phyloP scores from a whole-genome alignment of 2,888 invertebrate species.

The Venusia cambrica region DNA sequence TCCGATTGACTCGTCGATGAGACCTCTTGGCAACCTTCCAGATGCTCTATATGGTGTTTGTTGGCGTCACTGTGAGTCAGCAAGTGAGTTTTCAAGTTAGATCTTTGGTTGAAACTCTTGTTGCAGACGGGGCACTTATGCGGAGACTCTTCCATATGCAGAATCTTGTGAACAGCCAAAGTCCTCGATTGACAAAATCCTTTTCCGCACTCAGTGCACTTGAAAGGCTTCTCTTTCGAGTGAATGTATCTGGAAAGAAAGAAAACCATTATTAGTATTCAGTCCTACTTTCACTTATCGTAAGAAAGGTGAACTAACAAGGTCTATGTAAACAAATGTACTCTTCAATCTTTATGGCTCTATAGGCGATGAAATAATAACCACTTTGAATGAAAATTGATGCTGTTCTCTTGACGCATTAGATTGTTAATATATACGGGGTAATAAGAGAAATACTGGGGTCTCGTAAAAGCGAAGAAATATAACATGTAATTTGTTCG shows the following conservation, averaged over 20 bases:
- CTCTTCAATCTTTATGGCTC: slow-evolving; percentile 45
- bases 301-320: slow-evolving; percentile 35
- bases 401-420: slow-evolving; percentile 57
- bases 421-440: slow-evolving; percentile 60
- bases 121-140: slow-evolving; percentile 95
- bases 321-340: slow-evolving; percentile 48
- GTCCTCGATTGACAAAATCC: slow-evolving; percentile 99
- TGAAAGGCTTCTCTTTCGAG: slow-evolving; percentile 99
- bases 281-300: slow-evolving; percentile 50
- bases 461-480: slow-evolving; percentile 79
- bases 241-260: slow-evolving; percentile 93
- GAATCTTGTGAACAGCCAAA: slow-evolving; percentile 96
- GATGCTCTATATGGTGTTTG: slow-evolving; percentile 71
- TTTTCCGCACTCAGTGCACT: slow-evolving; percentile 97
- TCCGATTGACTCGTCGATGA: slow-evolving; percentile 76
- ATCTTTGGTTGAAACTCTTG: slow-evolving; percentile 94
- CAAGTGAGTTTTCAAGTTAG: slow-evolving; percentile 94
- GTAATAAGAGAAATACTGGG: slow-evolving; percentile 57
- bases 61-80: slow-evolving; percentile 90
- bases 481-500: slow-evolving; percentile 79
- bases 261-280: slow-evolving; percentile 47
- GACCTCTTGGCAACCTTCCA: slow-evolving; percentile 76
- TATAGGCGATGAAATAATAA: slow-evolving; percentile 49
- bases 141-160: slow-evolving; percentile 96
- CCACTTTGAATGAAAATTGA: slow-evolving; percentile 54